These are phyloP conservation scores for Pogonocherus hispidulus DNA, from an alignment of 2,888 invertebrate genomes.

Conservation along the genomic window DNA sequence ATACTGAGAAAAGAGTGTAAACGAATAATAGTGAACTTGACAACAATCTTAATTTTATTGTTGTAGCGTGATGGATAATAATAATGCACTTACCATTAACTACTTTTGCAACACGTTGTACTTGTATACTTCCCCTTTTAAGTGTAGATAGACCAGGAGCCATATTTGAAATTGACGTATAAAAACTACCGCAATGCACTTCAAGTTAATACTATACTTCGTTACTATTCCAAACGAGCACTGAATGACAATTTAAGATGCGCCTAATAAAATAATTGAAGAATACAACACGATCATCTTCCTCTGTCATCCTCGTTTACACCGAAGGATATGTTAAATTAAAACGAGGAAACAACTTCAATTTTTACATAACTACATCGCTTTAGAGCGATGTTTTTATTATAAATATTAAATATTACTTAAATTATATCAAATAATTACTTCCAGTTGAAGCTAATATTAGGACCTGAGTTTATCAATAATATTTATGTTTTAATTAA, in stretches of 20 bases:
- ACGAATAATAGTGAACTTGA: neutral
- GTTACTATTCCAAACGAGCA: slow-evolving; percentile 1
- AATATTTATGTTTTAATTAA: no score
- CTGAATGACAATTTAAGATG: slow-evolving; percentile 24
- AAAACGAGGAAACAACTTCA: slow-evolving; percentile 8
- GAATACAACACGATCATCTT: neutral
- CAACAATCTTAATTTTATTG: neutral
- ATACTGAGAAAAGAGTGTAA: neutral
- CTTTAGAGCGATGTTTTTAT: no score
- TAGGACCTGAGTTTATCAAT: no score
- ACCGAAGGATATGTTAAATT: slow-evolving; percentile 7
- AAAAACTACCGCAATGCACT: neutral
- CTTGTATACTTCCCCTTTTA: slow-evolving; percentile 71
- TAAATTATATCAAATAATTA: no score
- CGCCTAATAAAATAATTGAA: slow-evolving; percentile 28
- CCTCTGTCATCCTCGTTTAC: slow-evolving; percentile 5
- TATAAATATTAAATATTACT: no score
- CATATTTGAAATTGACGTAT: slow-evolving; percentile 39
- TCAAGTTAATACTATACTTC: slow-evolving; percentile 4
- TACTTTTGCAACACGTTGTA: slow-evolving; percentile 71
- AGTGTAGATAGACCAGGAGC: slow-evolving; percentile 61
- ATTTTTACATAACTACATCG: no score
- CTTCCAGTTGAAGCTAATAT: no score
- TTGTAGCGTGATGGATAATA: neutral
- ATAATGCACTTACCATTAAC: slow-evolving; percentile 69